phyloP scores from a whole-genome alignment of 2,888 invertebrate species.

The Nephrotoma appendiculata region DNA sequence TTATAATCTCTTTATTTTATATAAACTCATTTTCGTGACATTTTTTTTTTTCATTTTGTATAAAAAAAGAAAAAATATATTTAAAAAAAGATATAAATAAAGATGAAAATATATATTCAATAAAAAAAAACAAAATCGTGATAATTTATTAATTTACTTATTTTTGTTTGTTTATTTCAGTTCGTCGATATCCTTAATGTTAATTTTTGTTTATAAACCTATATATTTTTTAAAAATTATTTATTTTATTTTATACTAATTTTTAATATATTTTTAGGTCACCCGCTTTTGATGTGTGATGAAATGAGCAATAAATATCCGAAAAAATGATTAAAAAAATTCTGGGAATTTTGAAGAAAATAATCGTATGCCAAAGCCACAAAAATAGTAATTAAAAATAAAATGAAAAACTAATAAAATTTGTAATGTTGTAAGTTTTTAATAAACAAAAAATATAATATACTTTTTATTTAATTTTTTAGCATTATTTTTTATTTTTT shows the following conservation, averaged over 20 bases:
- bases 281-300: background rate
- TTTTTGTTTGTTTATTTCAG: background rate
- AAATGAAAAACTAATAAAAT: background rate
- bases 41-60: background rate
- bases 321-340: background rate
- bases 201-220: background rate
- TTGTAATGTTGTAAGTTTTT: constrained; percentile 2
- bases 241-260: background rate
- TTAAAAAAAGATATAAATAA: constrained; percentile 2
- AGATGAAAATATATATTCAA: constrained; percentile 4
- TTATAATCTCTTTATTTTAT: background rate
- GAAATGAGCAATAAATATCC: background rate
- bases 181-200: background rate
- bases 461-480: background rate
- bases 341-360: background rate
- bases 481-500: background rate
- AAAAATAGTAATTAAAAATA: background rate
- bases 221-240: background rate
- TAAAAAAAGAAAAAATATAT: background rate
- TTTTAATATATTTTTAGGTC: background rate
- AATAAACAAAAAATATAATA: constrained; percentile 1
- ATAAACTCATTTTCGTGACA: constrained; percentile 1
- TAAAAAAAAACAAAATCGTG: background rate
- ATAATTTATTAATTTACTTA: background rate
- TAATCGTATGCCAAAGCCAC: background rate